Evolutionary conservation across 2,797 vertebrate species (phyloP).

Genomic region (Distichodus sexfasciatus): DNA sequence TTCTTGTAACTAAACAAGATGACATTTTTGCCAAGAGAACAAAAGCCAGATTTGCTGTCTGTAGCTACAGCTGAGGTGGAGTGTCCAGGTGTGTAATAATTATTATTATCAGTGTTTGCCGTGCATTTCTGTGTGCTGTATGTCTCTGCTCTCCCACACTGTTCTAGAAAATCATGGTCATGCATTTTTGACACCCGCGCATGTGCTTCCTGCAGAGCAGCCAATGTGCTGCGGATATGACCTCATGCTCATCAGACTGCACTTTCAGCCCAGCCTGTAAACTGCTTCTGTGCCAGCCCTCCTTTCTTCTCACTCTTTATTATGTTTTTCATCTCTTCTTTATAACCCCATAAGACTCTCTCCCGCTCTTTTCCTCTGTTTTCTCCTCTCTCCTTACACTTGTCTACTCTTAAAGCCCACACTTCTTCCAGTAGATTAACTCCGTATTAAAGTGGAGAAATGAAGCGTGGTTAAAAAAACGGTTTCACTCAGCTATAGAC

Average conservation of each 20-base stretch:
- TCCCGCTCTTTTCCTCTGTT: conserved; percentile 7
- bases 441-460: conserved; percentile 50
- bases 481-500: conserved; percentile 42
- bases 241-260: conserved; percentile 33
- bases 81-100: background rate
- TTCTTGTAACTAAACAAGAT: too few relatives aligned
- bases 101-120: background rate
- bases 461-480: conserved; percentile 46
- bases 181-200: background rate
- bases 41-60: too few relatives aligned
- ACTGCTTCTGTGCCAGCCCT: conserved; percentile 17
- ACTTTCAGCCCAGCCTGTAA: conserved; percentile 30
- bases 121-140: background rate
- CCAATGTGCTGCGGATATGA: conserved; percentile 19
- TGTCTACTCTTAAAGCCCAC: conserved; percentile 27
- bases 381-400: conserved; percentile 26
- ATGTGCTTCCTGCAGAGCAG: conserved; percentile 1
- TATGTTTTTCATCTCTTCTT: conserved; percentile 32
- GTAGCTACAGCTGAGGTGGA: too few relatives aligned
- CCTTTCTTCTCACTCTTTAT: conserved; percentile 45
- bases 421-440: conserved; percentile 51
- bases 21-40: too few relatives aligned
- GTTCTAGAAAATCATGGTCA: conserved; percentile 15
- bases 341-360: conserved; percentile 36
- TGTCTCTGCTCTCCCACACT: conserved; percentile 3